These are phyloP conservation scores for Hycleus cichorii DNA, from an alignment of 1,140 invertebrate species.

Conservation along the genomic window DNA sequence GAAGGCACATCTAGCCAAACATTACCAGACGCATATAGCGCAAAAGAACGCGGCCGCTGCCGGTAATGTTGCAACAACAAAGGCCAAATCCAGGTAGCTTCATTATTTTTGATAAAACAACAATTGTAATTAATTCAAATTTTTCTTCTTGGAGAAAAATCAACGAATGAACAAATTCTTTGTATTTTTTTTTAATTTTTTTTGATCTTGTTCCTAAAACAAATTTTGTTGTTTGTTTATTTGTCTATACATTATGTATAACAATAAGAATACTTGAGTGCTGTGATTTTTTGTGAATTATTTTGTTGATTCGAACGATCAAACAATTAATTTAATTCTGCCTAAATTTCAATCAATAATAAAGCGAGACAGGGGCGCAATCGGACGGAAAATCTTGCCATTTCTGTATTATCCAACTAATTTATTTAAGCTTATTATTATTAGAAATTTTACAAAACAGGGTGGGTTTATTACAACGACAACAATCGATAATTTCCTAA, in stretches of 20 bases:
- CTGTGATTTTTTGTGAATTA: conserved; percentile 34
- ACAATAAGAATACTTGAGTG: conserved; percentile 12
- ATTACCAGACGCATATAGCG: conserved; percentile 90
- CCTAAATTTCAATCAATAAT: conserved; percentile 28
- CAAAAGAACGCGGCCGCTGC: conserved; percentile 53
- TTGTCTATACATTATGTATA: conserved; percentile 14
- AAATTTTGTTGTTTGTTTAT: conserved; percentile 28
- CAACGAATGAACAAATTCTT: too few relatives aligned
- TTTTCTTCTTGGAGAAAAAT: too few relatives aligned
- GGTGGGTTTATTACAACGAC: background rate
- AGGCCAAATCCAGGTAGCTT: conserved; percentile 38
- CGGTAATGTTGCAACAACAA: conserved; percentile 32
- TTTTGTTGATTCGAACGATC: background rate
- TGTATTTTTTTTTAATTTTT: too few relatives aligned
- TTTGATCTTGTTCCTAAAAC: conserved; percentile 34
- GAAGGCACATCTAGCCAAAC: conserved; percentile 94
- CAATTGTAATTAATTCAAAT: too few relatives aligned
- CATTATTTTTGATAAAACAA: background rate
- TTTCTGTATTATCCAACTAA: conserved; percentile 37
- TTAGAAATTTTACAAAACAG: background rate
- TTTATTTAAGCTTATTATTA: conserved; percentile 18
- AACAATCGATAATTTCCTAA: background rate
- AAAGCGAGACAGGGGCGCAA: too few relatives aligned
- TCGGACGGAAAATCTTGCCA: conserved; percentile 31
- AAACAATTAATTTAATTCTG: conserved; percentile 21